These are phyloP conservation scores for Ondatra zibethicus DNA, from an alignment of 2,113 vertebrate species.

Conservation along the genomic window DNA sequence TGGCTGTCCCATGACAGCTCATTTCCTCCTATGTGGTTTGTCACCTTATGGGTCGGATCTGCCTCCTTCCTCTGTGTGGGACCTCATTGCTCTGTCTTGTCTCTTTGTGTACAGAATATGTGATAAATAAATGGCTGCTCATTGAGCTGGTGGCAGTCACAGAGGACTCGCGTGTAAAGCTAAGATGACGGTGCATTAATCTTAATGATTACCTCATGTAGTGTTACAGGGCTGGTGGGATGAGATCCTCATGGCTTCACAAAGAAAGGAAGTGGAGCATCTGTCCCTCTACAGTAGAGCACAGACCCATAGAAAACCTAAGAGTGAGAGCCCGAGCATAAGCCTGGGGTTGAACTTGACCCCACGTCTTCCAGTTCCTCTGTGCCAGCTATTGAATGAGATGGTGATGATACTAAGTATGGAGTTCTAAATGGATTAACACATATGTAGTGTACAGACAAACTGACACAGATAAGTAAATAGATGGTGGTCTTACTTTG, in stretches of 20 bases:
- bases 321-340: background rate
- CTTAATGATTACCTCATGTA: background rate
- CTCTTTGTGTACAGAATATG: background rate
- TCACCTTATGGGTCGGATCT: background rate
- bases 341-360: background rate
- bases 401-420: background rate
- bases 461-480: background rate
- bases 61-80: background rate
- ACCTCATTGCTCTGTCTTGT: background rate
- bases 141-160: background rate
- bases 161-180: background rate
- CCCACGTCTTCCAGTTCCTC: background rate
- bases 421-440: background rate
- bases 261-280: background rate
- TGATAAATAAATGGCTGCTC: background rate
- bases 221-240: background rate
- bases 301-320: too few relatives aligned
- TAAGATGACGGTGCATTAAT: background rate
- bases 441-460: background rate
- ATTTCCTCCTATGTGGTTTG: background rate
- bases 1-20: background rate
- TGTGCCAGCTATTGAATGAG: background rate
- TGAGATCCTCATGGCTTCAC: background rate
- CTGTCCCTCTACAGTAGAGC: too few relatives aligned
- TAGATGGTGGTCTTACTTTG: slow-evolving; percentile 7